A percentile compares a stretch with the other conserved stretches of the same genome.
Evolutionary conservation across 2,888 invertebrate genomes (phyloP).

Genomic region (Nasonovia ribisnigri): DNA sequence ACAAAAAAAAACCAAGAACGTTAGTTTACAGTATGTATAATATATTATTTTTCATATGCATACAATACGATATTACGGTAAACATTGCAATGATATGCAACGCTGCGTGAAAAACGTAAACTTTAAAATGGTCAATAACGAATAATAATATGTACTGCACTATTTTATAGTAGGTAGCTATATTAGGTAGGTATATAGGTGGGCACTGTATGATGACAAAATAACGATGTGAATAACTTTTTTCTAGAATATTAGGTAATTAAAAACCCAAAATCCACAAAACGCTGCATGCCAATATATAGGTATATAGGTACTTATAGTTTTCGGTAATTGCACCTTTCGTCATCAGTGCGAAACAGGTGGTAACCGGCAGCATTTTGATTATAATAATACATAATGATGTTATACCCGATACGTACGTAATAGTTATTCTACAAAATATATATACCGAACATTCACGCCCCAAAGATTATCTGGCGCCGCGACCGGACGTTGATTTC

Average conservation of each 20-base stretch:
- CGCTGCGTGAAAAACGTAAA: not conserved
- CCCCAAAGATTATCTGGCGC: not conserved
- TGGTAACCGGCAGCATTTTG: not conserved
- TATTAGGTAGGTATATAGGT: no score
- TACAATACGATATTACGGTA: not conserved
- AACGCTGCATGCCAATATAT: not conserved
- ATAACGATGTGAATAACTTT: not conserved
- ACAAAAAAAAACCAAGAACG: not conserved
- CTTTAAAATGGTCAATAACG: not conserved
- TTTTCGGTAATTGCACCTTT: not conserved
- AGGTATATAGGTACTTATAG: not conserved
- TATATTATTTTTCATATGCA: not conserved
- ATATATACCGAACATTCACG: not conserved
- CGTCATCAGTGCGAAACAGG: not conserved
- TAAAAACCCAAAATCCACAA: not conserved
- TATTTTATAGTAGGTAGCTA: no score
- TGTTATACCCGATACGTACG: not conserved
- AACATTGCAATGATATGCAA: not conserved
- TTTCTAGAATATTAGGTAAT: not conserved
- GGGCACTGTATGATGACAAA: not conserved
- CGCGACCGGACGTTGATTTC: constrained; percentile 1
- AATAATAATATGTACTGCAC: not conserved
- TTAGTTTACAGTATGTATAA: not conserved
- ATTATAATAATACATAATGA: not conserved
- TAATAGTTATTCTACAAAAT: not conserved